Base-by-base conservation (phyloP, 2,797 vertebrate genomes). In the Varecia variegata region DNA sequence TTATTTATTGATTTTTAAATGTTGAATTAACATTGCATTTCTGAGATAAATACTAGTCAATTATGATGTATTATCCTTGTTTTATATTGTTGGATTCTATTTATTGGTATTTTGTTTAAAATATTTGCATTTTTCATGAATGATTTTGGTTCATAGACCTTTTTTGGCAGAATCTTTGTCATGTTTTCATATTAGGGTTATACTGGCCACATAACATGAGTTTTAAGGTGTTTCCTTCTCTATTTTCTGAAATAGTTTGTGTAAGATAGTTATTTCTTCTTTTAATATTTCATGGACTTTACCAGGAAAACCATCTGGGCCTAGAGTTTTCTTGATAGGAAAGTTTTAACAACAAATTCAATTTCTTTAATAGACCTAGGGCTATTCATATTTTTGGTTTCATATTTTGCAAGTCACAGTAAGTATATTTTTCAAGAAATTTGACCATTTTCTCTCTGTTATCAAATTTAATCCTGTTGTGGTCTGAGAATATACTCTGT, bases 171-270 rank as follows among this genome's bases (percentile, higher is more conserved):
- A 70, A 9, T 70, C 30, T 70, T 92, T 54, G 32, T 77, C 35
- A 50, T 38, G 20, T 88, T 95, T 95, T 70, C 10, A 27, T 83
- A 45, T 84, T 84, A 45, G 8, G 40, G 11, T 71, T 62, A 62
- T 62, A 32, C 35, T 83, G 70, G 35, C 43, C 45, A 62, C 14
- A 54, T 60, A 77, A 52, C 67, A 60, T 84, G 35, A 83, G 25
- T 81, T 88, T 8, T 79, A 71, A 93, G 70, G 35, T 62, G 7
- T 70, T 84, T 35, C 7, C 68, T 83, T 88, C 52, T 92, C 67
- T 95, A n/a, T 82, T 88, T 68, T 62, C 71, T 71, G 38, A 93
- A 93, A 35, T 83, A 93, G 52, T 89, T 88, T 79, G 20, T 87
- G 56, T 81, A 89, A 89, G 32, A 70, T 43, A 60, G 47, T 81